Percentiles rank a stretch among this genome's conserved stretches.
Conservation (phyloP, 2,113 vertebrate species). For the Nibea albiflora region DNA sequence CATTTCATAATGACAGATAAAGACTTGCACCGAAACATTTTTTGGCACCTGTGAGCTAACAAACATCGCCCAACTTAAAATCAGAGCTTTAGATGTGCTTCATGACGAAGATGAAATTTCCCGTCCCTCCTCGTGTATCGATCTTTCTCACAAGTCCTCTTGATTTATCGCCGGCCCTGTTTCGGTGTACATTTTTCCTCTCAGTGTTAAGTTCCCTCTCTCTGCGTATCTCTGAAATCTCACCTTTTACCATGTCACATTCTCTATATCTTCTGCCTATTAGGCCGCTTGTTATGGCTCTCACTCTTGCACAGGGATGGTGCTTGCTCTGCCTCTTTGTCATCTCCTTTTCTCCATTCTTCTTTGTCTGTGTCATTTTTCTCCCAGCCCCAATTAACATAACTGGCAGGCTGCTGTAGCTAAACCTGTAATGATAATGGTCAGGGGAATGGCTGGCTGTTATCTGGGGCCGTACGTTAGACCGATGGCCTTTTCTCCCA, state of each 20-base stretch:
- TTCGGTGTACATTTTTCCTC: conserved; percentile 16
- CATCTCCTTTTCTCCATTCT: conserved; percentile 34
- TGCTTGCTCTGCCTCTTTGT: conserved; percentile 35
- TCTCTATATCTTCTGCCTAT: conserved; percentile 38
- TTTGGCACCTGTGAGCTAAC: background rate
- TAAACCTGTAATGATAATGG: conserved; percentile 67
- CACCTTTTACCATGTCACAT: conserved; percentile 26
- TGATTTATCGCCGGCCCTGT: conserved; percentile 38
- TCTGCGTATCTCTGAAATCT: conserved; percentile 24
- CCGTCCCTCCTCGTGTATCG: background rate
- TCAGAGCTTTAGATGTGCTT: conserved; percentile 22
- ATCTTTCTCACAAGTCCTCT: conserved; percentile 13
- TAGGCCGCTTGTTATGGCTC: conserved; percentile 30
- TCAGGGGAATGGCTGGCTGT: conserved; percentile 53
- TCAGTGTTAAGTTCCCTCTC: background rate
- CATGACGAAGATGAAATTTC: conserved; percentile 17
- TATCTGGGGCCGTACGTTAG: conserved; percentile 50
- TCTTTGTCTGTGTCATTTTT: conserved; percentile 60
- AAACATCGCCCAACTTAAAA: background rate
- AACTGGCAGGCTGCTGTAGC: conserved; percentile 50
- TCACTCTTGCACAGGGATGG: conserved; percentile 14
- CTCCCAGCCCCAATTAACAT: conserved; percentile 58
- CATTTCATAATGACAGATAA: background rate
- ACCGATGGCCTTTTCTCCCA: conserved; percentile 62
- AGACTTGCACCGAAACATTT: background rate